Evolutionary conservation across 2,888 invertebrate genomes (phyloP).

Genomic region (Dicranocentrus wangi): DNA sequence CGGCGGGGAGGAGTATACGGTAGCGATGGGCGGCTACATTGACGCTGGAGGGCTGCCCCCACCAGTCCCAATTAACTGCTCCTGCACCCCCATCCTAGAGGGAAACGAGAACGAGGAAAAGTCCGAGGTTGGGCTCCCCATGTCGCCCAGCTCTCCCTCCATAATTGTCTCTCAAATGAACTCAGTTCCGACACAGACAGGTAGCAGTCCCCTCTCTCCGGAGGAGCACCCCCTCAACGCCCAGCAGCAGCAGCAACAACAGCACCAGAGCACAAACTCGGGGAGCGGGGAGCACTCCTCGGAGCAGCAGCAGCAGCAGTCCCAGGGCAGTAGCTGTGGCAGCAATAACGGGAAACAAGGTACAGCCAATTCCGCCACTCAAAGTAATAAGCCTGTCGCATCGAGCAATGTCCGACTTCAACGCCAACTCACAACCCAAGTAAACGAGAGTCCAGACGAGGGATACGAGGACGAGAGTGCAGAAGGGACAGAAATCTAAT

Average conservation of each 20-base stretch:
- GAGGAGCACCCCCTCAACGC: conserved; percentile 36
- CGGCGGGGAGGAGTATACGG: conserved; percentile 65
- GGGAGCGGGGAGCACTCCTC: conserved; percentile 8
- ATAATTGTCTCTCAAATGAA: conserved; percentile 73
- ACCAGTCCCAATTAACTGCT: conserved; percentile 55
- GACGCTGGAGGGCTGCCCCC: conserved; percentile 37
- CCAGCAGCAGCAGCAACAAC: conserved; percentile 69
- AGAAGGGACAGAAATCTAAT: conserved; percentile 82
- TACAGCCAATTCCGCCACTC: conserved; percentile 21
- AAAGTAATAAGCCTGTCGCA: conserved; percentile 44
- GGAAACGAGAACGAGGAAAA: conserved; percentile 65
- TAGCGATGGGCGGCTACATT: conserved; percentile 58
- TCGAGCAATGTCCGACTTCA: conserved; percentile 68
- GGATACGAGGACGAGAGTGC: conserved; percentile 87
- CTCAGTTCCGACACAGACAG: conserved; percentile 57
- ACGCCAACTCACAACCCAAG: conserved; percentile 69
- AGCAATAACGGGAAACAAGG: conserved; percentile 55
- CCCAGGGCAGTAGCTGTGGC: conserved; percentile 13
- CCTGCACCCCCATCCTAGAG: conserved; percentile 66
- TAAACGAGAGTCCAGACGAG: conserved; percentile 86
- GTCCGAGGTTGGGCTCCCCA: conserved; percentile 26
- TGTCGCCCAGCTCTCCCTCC: conserved; percentile 35
- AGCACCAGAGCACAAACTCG: background rate
- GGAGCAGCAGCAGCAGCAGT: conserved; percentile 70
- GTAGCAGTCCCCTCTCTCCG: conserved; percentile 45